phyloP scores from a whole-genome alignment of 2,113 vertebrate genomes.

The Nesospiza acunhae region DNA sequence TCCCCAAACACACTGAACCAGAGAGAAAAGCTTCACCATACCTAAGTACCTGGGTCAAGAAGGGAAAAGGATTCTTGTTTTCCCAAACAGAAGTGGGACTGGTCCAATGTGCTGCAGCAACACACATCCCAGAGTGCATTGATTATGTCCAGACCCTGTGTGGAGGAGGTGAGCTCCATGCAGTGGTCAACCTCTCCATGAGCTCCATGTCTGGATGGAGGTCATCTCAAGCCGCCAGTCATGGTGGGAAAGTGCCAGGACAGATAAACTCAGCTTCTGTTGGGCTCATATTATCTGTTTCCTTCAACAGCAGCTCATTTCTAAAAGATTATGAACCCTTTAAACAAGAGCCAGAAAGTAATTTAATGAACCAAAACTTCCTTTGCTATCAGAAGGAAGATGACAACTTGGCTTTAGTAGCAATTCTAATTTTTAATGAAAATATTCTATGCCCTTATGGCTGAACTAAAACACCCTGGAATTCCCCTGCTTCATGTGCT shows the following conservation, averaged over 20 bases:
- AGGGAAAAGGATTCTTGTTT: background rate
- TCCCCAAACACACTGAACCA: background rate
- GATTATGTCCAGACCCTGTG: fast-evolving
- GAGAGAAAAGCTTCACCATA: background rate
- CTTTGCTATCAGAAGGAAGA: background rate
- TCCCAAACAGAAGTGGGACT: background rate
- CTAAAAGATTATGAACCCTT: background rate
- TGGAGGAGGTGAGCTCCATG: fast-evolving
- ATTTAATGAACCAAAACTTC: background rate
- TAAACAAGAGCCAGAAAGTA: background rate
- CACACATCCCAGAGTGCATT: fast-evolving
- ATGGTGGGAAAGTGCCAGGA: background rate
- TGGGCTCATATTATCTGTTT: background rate
- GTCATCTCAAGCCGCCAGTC: background rate
- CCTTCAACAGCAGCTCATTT: background rate
- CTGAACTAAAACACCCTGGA: background rate
- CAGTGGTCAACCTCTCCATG: background rate
- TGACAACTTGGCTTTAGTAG: background rate
- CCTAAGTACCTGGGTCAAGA: background rate
- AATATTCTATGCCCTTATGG: background rate
- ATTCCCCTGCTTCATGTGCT: fast-evolving
- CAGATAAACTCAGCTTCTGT: background rate
- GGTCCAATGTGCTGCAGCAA: background rate
- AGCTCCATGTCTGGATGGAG: background rate
- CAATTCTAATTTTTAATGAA: background rate